phyloP scores from a whole-genome alignment of 1,140 invertebrate species.

The Eumeta japonica region DNA sequence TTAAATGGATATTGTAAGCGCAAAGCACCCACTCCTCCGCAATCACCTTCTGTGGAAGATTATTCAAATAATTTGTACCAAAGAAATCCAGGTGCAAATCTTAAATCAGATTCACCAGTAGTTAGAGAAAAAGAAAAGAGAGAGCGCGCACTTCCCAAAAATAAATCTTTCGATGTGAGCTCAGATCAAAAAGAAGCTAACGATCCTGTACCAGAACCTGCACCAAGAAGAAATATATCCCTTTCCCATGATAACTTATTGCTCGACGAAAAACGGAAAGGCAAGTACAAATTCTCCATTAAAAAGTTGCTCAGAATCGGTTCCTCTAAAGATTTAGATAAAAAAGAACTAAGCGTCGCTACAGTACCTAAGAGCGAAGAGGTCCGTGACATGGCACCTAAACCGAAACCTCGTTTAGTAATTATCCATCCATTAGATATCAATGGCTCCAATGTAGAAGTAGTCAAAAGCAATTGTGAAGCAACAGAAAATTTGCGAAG shows the following conservation, averaged over 20 bases:
- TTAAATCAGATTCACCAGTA: slow-evolving; percentile 67
- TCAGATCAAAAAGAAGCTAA: slow-evolving; percentile 29
- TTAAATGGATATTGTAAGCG: slow-evolving; percentile 54
- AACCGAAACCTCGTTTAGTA: slow-evolving; percentile 70
- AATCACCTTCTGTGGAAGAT: slow-evolving; percentile 56
- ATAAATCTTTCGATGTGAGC: slow-evolving; percentile 28
- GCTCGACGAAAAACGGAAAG: slow-evolving; percentile 67
- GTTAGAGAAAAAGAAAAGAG: slow-evolving; percentile 74
- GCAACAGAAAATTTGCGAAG: slow-evolving; percentile 44
- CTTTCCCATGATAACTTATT: slow-evolving; percentile 71
- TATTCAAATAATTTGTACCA: slow-evolving; percentile 47
- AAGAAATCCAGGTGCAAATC: slow-evolving; percentile 59
- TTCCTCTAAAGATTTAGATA: slow-evolving; percentile 65
- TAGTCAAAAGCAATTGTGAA: slow-evolving; percentile 64
- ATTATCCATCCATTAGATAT: slow-evolving; percentile 87
- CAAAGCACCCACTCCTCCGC: slow-evolving; percentile 67
- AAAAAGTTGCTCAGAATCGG: slow-evolving; percentile 80
- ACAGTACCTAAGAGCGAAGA: slow-evolving; percentile 51
- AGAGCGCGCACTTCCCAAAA: slow-evolving; percentile 58
- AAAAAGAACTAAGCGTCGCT: slow-evolving; percentile 51
- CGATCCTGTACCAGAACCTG: slow-evolving; percentile 59
- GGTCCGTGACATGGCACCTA: slow-evolving; percentile 57
- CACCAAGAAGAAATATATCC: slow-evolving; percentile 66
- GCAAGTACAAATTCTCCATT: slow-evolving; percentile 73
- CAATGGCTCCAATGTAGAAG: slow-evolving; percentile 75